Conservation (phyloP, 2,888 invertebrate genomes). For the Labia minor region DNA sequence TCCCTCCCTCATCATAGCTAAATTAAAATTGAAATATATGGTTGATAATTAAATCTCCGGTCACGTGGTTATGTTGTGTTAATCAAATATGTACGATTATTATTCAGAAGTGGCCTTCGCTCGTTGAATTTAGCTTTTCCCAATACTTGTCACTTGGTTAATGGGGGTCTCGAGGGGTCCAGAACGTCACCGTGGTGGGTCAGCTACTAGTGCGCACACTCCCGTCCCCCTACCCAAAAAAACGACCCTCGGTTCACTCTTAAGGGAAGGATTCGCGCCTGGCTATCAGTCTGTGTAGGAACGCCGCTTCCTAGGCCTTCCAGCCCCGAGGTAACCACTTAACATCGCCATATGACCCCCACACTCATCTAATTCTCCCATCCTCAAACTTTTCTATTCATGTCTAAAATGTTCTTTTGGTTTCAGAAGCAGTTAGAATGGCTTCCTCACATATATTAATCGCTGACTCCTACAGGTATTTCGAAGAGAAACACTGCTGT, state of each 20-base stretch:
- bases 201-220: background rate
- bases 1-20: background rate
- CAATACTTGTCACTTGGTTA: conserved; percentile 1
- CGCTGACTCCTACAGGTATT: background rate
- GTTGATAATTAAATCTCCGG: background rate
- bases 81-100: conserved; percentile 13
- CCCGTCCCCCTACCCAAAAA: background rate
- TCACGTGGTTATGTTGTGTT: conserved; percentile 5
- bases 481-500: too few relatives aligned
- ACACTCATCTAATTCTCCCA: too few relatives aligned
- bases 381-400: background rate
- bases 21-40: background rate
- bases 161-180: background rate
- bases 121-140: conserved; percentile 13
- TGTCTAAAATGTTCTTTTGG: background rate
- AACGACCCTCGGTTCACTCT: conserved; percentile 2
- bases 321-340: background rate
- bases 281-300: conserved; percentile 7
- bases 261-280: conserved; percentile 1
- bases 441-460: background rate
- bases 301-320: background rate
- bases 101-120: background rate
- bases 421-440: background rate
- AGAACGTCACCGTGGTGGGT: background rate
- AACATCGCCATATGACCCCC: background rate